Conservation (phyloP, 2,113 vertebrate genomes). For the Phrynosoma blainvillii region DNA sequence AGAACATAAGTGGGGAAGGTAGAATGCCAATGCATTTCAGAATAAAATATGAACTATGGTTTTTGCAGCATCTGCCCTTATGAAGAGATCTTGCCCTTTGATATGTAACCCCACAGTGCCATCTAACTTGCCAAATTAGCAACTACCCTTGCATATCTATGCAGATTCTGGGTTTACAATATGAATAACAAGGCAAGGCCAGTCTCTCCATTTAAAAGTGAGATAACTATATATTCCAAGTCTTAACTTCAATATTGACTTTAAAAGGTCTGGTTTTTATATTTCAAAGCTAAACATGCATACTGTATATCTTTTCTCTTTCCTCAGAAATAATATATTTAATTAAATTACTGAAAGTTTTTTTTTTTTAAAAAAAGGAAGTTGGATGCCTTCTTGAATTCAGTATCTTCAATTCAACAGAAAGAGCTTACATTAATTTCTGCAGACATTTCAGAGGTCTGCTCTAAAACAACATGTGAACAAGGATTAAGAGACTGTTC, state of each 20-base stretch:
- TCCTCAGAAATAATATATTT: conserved; percentile 1
- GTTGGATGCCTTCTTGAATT: background rate
- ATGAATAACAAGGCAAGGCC: background rate
- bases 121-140: conserved; percentile 55
- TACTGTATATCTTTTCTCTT: accelerated
- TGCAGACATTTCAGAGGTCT: conserved; percentile 26
- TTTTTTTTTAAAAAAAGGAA: background rate
- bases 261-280: background rate
- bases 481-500: conserved; percentile 46
- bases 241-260: background rate
- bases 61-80: conserved; percentile 45
- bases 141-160: conserved; percentile 13
- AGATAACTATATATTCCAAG: background rate
- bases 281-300: conserved; percentile 5
- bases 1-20: conserved; percentile 17
- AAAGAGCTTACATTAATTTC: conserved; percentile 50
- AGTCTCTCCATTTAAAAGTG: background rate
- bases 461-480: conserved; percentile 31
- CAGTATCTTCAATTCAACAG: conserved; percentile 14
- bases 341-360: conserved; percentile 19
- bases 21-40: conserved; percentile 55
- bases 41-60: conserved; percentile 57
- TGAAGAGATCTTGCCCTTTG: conserved; percentile 34
- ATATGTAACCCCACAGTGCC: conserved; percentile 65
- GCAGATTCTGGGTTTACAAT: background rate